Base-by-base conservation (phyloP, 2,113 vertebrate species). In the Actinemys pallida region DNA sequence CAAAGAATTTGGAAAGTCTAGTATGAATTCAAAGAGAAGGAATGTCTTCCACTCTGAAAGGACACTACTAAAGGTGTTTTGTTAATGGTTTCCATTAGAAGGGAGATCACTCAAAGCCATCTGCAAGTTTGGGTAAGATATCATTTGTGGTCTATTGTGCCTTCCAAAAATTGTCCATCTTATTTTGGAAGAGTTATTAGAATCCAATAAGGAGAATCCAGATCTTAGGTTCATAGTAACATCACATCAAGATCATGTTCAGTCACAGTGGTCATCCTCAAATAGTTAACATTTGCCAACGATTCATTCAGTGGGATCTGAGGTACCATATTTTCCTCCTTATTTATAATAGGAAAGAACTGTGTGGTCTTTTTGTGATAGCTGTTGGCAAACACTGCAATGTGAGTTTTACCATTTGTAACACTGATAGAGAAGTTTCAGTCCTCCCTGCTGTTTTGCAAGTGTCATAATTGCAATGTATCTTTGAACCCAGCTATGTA, bases 301-400 rank as follows among this genome's bases (percentile, higher is more conserved):
- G 57, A 80, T 8, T 83, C 13, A 12, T 39, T 56, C 17, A 50
- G 0, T 81, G 8, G 5, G 57, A 52, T 35, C 3, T 42, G 75
- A 83, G 35, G n/a, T 39, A 53, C 2, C 80, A 3, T 1, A 0
- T 1, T 13, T 79, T 45, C n/a, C 12, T 24, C 81, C 8, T 10
- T 84, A 52, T 53, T 54, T 90, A 24, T 54, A 75, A 2, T 31
- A 16, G 20, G 45, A 78, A 91, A 88, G 29, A 72, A 81, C 1
- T 4, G 69, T 1, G 8, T 88, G 88, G 9, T 4, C 57, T 93
- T 96, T 85, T n/a, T 42, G 31, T 16, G 1, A 9, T 81, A 59
- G 29, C 31, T 81, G 31, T 8, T 5, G 81, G 84, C 42, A 31
- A 62, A 62, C 13, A 6, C 12, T 24, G 29, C 29, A 62, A 62